A percentile compares a stretch with the other conserved stretches of the same genome.
Evolutionary conservation across 1,140 invertebrate genomes (phyloP).

Genomic region (Heliconius eleuchia): DNA sequence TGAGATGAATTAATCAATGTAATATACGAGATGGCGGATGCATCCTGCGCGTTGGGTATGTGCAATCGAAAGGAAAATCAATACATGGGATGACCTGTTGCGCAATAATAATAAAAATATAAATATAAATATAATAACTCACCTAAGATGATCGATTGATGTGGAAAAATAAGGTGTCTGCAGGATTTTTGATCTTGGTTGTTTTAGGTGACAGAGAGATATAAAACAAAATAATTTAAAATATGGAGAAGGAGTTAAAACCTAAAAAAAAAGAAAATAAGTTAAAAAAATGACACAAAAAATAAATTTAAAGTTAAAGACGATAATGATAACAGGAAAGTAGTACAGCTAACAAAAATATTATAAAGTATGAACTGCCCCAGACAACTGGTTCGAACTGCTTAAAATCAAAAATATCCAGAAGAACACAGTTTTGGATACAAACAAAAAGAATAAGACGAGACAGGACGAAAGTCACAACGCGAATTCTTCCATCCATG

Average conservation of each 20-base stretch:
- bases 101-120: not conserved
- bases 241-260: not conserved
- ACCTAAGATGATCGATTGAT: not conserved
- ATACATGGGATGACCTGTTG: not conserved
- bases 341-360: not conserved
- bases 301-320: not conserved
- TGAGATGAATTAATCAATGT: not conserved
- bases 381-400: not conserved
- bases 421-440: not conserved
- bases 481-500: not conserved
- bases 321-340: not conserved
- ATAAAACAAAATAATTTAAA: not conserved
- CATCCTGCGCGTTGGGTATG: constrained; percentile 9
- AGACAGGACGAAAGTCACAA: not conserved
- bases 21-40: not conserved
- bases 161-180: not conserved
- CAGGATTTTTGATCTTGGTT: not conserved
- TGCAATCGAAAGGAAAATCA: not conserved
- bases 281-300: not conserved
- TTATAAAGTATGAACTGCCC: not conserved
- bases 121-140: not conserved
- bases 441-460: not conserved
- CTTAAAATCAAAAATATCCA: not conserved
- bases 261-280: not conserved
- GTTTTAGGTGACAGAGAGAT: not conserved